A percentile compares a stretch with the other conserved stretches of the same genome.
Evolutionary conservation across 2,888 invertebrate genomes (phyloP).

Genomic region (Carterocephalus palaemon): DNA sequence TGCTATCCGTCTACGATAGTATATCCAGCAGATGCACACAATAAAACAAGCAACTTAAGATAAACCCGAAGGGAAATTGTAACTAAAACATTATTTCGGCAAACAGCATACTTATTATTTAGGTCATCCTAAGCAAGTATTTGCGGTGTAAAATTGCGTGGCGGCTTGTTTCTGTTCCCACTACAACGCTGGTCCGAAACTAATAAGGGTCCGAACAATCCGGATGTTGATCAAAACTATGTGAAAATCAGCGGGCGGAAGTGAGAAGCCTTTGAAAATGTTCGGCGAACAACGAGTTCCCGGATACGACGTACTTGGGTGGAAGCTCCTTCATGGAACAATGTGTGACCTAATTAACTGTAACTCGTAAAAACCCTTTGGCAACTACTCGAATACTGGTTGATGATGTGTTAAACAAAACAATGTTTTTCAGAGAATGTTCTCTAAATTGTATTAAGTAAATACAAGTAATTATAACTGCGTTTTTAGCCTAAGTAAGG

Average conservation of each 20-base stretch:
- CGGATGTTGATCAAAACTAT: slow-evolving; percentile 32
- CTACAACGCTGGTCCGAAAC: slow-evolving; percentile 31
- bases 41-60: background rate
- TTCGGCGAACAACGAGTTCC: slow-evolving; percentile 13
- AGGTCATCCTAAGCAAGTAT: slow-evolving; percentile 36
- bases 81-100: background rate
- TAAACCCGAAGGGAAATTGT: background rate
- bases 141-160: slow-evolving; percentile 42
- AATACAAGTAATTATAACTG: too few species aligned
- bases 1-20: too few species aligned
- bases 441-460: too few species aligned
- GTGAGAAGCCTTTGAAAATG: slow-evolving; percentile 28
- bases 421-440: too few species aligned
- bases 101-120: slow-evolving; percentile 13
- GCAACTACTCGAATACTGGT: too few species aligned
- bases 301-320: slow-evolving; percentile 7
- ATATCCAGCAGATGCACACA: too few species aligned
- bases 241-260: slow-evolving; percentile 28
- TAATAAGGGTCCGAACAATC: slow-evolving; percentile 31
- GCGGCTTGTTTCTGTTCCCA: slow-evolving; percentile 32
- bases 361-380: too few species aligned
- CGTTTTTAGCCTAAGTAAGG: too few species aligned
- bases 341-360: slow-evolving; percentile 6
- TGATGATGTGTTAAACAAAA: too few species aligned
- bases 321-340: slow-evolving; percentile 1